Percentiles rank a stretch among this genome's conserved stretches.
These are phyloP conservation scores for Microcebus lehilahytsara DNA, from an alignment of 2,113 vertebrate genomes.

Conservation along the genomic window DNA sequence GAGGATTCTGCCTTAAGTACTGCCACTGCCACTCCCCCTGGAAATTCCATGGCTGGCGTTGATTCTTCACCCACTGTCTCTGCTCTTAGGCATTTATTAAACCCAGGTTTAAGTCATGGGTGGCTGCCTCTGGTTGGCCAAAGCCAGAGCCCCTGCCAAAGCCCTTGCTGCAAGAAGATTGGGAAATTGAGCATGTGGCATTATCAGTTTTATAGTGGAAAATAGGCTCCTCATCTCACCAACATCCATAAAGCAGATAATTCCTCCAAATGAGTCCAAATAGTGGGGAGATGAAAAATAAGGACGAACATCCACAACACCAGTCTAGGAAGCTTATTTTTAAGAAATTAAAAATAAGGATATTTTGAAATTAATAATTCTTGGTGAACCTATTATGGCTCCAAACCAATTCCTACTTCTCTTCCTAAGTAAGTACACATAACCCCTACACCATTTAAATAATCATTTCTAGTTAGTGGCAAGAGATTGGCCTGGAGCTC, in stretches of 20 bases:
- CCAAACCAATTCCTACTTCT: background rate
- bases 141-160: background rate
- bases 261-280: background rate
- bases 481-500: constrained; percentile 31
- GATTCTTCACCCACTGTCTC: background rate
- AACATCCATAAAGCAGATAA: background rate
- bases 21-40: no score
- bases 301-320: background rate
- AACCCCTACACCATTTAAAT: background rate
- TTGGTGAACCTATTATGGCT: background rate
- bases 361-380: background rate
- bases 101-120: background rate
- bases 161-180: background rate
- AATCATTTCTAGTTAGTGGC: constrained; percentile 7
- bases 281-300: background rate
- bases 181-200: background rate
- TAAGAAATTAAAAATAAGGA: background rate
- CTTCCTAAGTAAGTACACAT: background rate
- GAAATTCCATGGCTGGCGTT: background rate
- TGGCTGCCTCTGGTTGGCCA: background rate
- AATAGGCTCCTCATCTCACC: background rate
- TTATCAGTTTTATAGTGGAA: background rate
- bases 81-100: background rate
- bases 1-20: background rate
- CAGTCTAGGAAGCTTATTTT: background rate